Evolutionary conservation across 2,888 invertebrate species (phyloP), one percentile per base, ranked within the genome.

Genomic region (Hymenopus coronatus): DNA sequence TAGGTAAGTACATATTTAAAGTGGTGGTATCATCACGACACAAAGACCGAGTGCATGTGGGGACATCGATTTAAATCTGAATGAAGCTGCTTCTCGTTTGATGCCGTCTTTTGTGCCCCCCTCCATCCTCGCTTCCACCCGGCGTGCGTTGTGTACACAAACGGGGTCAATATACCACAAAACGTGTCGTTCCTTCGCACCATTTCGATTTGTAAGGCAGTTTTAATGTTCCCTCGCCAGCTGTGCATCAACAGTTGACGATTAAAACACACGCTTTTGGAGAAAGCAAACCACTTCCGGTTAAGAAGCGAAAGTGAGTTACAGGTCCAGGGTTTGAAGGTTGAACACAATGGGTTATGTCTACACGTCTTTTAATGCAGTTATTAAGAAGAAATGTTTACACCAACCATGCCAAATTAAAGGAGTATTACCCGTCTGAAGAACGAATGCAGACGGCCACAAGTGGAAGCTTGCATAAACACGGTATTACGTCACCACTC

Each of bases 11-110:
- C 87, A 87, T 81, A 82, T 30, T 28, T 81, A 28, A 28, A 20
- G 15, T 54, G 28, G 28, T 70, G 30, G 20, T 25, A 70, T 70
- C 54, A 70, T 70, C 54, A 70, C 3, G 40, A 88, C 20, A 83
- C 82, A 15, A 88, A 40, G 54, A 12, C 54, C 20, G 27, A 15
- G 30, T 85, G 28, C 28, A 28, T 33, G 54, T 85, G 85, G 86
- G 28, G 81, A 85, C 88, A 86, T 84, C 86, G 88, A 88, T 88
- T 86, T 88, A 85, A 85, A 88, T 85, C 30, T 86, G 86, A 88
- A 86, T 88, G 88, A 70, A 70, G 25, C 54, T 70, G 54, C 54
- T 20, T 70, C 54, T 70, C 54, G 54, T 70, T 70, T 70, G 54
- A 70, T 70, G 54, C 54, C 54, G 54, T 70, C 54, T 70, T 70